These are phyloP conservation scores for Bufotes viridis DNA, from an alignment of 2,797 vertebrate genomes.

Conservation along the genomic window DNA sequence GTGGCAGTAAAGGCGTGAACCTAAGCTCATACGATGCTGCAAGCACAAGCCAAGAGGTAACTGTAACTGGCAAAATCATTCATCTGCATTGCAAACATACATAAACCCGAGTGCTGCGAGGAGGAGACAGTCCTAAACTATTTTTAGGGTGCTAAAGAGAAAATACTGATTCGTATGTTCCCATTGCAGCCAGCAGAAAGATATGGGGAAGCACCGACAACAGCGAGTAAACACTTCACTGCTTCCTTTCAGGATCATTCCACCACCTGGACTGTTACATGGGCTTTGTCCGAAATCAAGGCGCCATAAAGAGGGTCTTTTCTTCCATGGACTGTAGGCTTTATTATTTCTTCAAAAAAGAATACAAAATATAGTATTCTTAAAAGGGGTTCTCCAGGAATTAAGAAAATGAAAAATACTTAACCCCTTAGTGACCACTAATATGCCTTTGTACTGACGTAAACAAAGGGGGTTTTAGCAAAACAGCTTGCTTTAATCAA, in stretches of 20 bases:
- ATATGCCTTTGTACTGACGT: no score
- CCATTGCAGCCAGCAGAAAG: neutral
- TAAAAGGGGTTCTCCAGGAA: no score
- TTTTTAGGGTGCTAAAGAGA: neutral
- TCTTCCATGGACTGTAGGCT: neutral
- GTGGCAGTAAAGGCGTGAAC: neutral
- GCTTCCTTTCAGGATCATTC: no score
- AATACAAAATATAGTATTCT: no score
- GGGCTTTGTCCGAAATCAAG: neutral
- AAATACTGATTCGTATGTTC: neutral
- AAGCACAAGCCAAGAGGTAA: neutral
- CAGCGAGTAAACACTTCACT: neutral
- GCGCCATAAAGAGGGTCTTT: neutral
- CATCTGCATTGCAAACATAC: neutral
- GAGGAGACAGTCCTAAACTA: neutral
- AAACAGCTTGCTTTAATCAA: no score
- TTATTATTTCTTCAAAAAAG: neutral
- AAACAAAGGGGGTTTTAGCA: no score
- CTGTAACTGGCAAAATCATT: neutral
- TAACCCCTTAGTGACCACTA: no score
- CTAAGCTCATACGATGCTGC: neutral
- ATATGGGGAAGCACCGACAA: neutral
- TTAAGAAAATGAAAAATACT: no score
- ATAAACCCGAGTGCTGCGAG: neutral
- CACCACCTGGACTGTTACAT: neutral